Evolutionary conservation across 2,888 invertebrate genomes (phyloP).

Genomic region (Rhyacophila evoluta): DNA sequence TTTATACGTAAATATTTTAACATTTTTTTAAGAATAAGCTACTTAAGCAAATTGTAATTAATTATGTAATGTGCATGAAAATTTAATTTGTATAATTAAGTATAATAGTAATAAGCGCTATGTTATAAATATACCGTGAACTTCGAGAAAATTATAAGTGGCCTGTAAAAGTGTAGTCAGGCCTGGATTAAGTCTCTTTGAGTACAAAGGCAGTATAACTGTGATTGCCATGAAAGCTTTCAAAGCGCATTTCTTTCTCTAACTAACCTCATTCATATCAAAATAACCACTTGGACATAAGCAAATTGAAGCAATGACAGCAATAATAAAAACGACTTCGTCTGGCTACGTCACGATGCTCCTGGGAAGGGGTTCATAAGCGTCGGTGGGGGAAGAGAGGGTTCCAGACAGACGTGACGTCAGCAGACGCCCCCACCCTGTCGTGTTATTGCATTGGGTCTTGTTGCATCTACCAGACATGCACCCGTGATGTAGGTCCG

Average conservation of each 20-base stretch:
- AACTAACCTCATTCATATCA: neutral
- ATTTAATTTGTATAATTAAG: too few species aligned
- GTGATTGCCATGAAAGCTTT: neutral
- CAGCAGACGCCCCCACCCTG: constrained; percentile 22
- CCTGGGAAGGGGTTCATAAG: neutral
- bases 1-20: too few species aligned
- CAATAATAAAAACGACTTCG: neutral
- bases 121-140: too few species aligned
- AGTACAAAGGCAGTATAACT: too few species aligned
- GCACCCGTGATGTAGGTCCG: neutral
- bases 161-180: too few species aligned
- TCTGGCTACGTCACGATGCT: neutral
- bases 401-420: neutral
- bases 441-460: constrained; percentile 2
- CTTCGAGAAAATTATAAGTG: too few species aligned
- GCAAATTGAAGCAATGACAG: neutral
- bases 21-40: too few species aligned
- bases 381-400: neutral
- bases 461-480: constrained; percentile 15
- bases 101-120: too few species aligned
- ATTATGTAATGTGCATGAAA: too few species aligned
- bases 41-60: too few species aligned
- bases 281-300: constrained; percentile 6
- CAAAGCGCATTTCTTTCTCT: neutral
- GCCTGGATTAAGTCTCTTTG: too few species aligned